A percentile compares a stretch with the other conserved stretches of the same genome.
These are phyloP conservation scores for Agrochola lychnidis DNA, from an alignment of 2,888 invertebrate genomes.

Conservation along the genomic window DNA sequence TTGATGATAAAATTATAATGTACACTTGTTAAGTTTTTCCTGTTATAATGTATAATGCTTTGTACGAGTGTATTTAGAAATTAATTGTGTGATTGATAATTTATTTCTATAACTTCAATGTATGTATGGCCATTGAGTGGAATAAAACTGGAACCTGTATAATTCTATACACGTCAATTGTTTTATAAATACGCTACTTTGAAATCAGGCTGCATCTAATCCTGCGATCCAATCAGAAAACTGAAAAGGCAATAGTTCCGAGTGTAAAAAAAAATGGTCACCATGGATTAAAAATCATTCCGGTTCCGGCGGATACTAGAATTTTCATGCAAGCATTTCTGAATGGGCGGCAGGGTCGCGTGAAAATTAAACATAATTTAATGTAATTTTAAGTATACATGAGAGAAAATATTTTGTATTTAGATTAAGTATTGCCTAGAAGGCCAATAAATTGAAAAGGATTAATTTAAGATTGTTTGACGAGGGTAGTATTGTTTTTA, in stretches of 20 bases:
- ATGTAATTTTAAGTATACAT: constrained; percentile 58
- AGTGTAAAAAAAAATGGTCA: neutral
- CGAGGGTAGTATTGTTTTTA: constrained; percentile 8
- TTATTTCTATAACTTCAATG: neutral
- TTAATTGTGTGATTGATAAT: constrained; percentile 25
- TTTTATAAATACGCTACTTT: constrained; percentile 17
- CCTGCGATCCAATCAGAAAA: constrained; percentile 20
- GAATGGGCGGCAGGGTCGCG: constrained; percentile 7
- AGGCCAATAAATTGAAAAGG: constrained; percentile 33
- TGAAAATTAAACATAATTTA: constrained; percentile 12
- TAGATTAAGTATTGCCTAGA: constrained; percentile 59
- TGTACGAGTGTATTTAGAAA: constrained; percentile 49
- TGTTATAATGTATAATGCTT: constrained; percentile 60
- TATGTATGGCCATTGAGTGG: neutral
- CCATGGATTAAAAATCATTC: neutral
- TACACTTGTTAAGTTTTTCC: constrained; percentile 81
- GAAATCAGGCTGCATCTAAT: constrained; percentile 1
- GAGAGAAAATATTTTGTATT: constrained; percentile 67
- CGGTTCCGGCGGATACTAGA: neutral
- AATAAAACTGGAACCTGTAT: neutral
- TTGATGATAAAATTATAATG: constrained; percentile 76
- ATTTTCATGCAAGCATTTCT: neutral
- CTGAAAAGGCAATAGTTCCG: neutral
- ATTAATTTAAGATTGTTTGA: constrained; percentile 10
- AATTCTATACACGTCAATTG: neutral